Conservation (phyloP, 1,140 invertebrate genomes). For the Acromyrmex echinatior region DNA sequence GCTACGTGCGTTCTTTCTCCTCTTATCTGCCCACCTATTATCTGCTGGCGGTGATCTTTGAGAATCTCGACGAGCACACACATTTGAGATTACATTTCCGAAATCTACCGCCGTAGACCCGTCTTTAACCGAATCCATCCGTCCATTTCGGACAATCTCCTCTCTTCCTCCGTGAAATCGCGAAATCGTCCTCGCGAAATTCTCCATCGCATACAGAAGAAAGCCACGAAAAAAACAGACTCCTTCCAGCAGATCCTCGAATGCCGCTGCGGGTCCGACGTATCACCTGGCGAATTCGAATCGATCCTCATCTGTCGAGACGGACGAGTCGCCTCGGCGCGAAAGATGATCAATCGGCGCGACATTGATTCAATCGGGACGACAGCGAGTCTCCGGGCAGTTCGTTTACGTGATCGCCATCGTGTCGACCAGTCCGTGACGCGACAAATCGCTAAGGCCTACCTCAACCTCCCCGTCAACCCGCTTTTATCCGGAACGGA, state of each 20-base stretch:
- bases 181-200: not conserved
- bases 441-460: not conserved
- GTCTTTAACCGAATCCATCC: not conserved
- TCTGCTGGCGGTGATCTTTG: not conserved
- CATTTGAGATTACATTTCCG: not conserved
- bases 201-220: not conserved
- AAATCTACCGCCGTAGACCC: not conserved
- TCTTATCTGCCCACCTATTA: not conserved
- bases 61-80: too few relatives aligned
- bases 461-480: not conserved
- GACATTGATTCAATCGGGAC: not conserved
- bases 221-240: not conserved
- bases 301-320: not conserved
- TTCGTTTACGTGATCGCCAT: conserved; percentile 23
- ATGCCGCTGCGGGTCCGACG: not conserved
- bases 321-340: not conserved
- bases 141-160: too few relatives aligned
- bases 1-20: conserved; percentile 7
- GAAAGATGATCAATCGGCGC: not conserved
- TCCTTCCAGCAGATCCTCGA: not conserved
- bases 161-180: not conserved
- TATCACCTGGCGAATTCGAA: not conserved
- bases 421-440: not conserved
- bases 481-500: not conserved
- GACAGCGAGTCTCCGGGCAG: not conserved